These are phyloP conservation scores for Apodemia mormo DNA, from an alignment of 2,888 invertebrate genomes.

Conservation along the genomic window DNA sequence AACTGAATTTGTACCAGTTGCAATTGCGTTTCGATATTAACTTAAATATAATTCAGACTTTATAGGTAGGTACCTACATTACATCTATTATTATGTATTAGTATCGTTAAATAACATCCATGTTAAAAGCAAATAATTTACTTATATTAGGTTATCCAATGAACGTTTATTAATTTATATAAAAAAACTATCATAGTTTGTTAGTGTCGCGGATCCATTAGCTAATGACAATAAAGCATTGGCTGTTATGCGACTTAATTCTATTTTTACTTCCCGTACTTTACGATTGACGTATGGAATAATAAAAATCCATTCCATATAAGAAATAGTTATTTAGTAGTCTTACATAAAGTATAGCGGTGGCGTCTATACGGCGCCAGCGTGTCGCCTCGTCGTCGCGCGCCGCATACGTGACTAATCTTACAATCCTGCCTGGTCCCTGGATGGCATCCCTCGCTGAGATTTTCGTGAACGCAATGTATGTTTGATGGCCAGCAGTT, in stretches of 20 bases:
- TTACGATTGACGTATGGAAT: conserved; percentile 35
- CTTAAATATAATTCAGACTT: too few species aligned
- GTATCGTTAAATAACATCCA: too few species aligned
- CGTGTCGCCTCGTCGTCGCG: conserved; percentile 46
- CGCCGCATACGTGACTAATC: conserved; percentile 56
- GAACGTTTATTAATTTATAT: too few species aligned
- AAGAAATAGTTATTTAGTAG: conserved; percentile 43
- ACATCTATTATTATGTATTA: too few species aligned
- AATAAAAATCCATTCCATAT: conserved; percentile 42
- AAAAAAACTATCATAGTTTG: too few species aligned
- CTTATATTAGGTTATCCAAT: too few species aligned
- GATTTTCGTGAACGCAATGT: neutral
- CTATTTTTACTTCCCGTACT: conserved; percentile 30
- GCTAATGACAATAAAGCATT: neutral
- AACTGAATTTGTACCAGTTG: too few species aligned
- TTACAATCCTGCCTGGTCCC: conserved; percentile 39
- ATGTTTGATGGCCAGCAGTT: neutral
- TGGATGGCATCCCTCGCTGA: conserved; percentile 34
- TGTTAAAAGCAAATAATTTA: too few species aligned
- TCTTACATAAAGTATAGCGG: conserved; percentile 34
- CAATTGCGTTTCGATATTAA: too few species aligned
- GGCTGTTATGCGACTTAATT: neutral
- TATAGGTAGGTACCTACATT: too few species aligned
- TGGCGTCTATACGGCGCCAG: conserved; percentile 50
- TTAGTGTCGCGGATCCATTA: neutral